Base-by-base conservation (phyloP, 2,113 vertebrate genomes). In the Hystrix brachyura region DNA sequence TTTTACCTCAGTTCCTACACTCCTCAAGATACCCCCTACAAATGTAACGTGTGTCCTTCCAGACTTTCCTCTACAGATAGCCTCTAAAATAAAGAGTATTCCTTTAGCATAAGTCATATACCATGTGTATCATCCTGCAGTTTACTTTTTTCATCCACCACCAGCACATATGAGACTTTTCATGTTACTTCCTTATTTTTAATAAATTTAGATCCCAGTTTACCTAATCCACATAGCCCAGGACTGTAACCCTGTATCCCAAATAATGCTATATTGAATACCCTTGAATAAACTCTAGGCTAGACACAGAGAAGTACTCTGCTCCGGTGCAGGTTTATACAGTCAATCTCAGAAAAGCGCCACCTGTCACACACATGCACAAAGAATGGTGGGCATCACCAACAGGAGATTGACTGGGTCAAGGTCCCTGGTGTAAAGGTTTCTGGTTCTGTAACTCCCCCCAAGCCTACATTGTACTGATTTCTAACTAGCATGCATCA, bases 401-500 rank as follows among this genome's bases (percentile, higher is more conserved):
- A 6, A 19, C 32, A 27, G 62, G 32, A 69, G 3, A 18, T 60
- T 0, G 6, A 57, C 18, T 1, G 8, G 38, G 25, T 21, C 29
- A 15, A 19, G 15, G 34, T 34, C 34, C 48, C 17, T 80, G 29
- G 19, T 25, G 3, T 12, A 14, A 18, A 62, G 17, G 11, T 23
- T 71, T 9, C 14, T 5, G 7, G 18, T 60, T 62, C 76, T 38
- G 57, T 19, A 64, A 53, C 29, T 29, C 27, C 34, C 51, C 14
- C 29, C 2, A 6, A 64, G 67, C 29, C 97, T 93, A 1, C 94
- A 4, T 79, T 92, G 84, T 97, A 98, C 87, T 98, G 98, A 96
- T 96, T 97, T 21, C 97, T 99, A 0, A 99, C 99, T 0, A 99
- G 99, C 46, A 99, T 99, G 38, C 99, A 99, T 67, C 98, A 98